phyloP scores from a whole-genome alignment of 2,113 vertebrate species.

The Hepsetus odoe region DNA sequence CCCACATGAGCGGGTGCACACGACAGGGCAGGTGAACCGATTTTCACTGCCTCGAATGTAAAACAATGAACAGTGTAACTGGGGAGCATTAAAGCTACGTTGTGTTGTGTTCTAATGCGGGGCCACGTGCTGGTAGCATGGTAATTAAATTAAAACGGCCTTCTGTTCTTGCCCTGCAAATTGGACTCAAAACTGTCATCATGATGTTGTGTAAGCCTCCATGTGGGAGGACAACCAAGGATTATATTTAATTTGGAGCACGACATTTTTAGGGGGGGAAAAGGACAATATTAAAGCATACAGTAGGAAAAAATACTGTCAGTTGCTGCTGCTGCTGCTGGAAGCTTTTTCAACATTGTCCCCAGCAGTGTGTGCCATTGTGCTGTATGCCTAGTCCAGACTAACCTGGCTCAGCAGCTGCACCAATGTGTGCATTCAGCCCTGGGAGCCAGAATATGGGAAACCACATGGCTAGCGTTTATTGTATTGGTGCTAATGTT shows the following conservation, averaged over 20 bases:
- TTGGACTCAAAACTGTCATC: constrained; percentile 46
- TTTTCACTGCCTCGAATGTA: background rate
- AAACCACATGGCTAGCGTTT: background rate
- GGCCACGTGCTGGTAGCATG: background rate
- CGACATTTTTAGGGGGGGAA: constrained; percentile 11
- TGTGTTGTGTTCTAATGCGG: constrained; percentile 45
- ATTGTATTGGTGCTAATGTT: constrained; percentile 37
- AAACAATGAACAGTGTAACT: constrained; percentile 22
- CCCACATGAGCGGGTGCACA: background rate
- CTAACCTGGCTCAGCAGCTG: background rate
- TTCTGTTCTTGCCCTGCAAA: constrained; percentile 58
- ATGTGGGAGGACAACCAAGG: constrained; percentile 57
- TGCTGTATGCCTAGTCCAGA: background rate
- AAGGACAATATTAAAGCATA: constrained; percentile 47
- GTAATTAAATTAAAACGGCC: constrained; percentile 59
- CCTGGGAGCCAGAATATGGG: background rate
- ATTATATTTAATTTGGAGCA: constrained; percentile 59
- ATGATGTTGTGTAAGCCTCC: constrained; percentile 58
- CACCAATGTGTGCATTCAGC: background rate
- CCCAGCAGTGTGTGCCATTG: background rate
- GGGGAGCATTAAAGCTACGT: constrained; percentile 19
- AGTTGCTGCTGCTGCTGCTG: background rate
- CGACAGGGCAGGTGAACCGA: background rate
- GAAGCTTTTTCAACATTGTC: background rate
- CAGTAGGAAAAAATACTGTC: constrained; percentile 14